These are phyloP conservation scores for Ageneiosus marmoratus DNA, from an alignment of 2,113 vertebrate genomes.

Conservation along the genomic window DNA sequence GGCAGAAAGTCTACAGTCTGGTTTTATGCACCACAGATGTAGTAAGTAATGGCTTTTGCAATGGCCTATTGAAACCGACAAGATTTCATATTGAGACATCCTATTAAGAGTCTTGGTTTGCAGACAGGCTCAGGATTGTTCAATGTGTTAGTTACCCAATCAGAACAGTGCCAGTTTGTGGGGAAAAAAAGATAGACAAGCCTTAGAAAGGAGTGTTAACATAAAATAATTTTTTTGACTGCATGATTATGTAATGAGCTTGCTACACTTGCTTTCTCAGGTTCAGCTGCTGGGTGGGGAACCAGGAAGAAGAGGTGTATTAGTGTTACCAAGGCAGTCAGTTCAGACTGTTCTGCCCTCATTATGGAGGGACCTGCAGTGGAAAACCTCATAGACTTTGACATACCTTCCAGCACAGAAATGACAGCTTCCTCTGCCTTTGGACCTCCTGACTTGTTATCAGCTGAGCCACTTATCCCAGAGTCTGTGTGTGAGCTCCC, in stretches of 20 bases:
- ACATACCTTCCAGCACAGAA: slow-evolving; percentile 56
- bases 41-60: slow-evolving; percentile 16
- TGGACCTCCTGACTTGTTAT: slow-evolving; percentile 59
- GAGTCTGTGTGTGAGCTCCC: slow-evolving; percentile 54
- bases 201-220: neutral
- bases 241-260: neutral
- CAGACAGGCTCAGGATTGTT: slow-evolving; percentile 4
- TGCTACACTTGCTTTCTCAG: slow-evolving; percentile 37
- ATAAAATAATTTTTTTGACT: neutral
- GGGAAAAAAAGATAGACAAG: neutral
- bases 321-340: neutral
- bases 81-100: slow-evolving; percentile 25
- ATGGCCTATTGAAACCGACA: slow-evolving; percentile 1
- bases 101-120: slow-evolving; percentile 27
- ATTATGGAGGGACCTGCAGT: slow-evolving; percentile 82
- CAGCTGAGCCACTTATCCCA: slow-evolving; percentile 50
- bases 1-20: neutral
- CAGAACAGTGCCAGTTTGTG: slow-evolving; percentile 13
- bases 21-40: neutral
- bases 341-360: slow-evolving; percentile 1
- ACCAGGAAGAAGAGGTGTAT: slow-evolving; percentile 6
- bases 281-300: slow-evolving; percentile 45
- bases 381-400: slow-evolving; percentile 85
- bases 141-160: slow-evolving; percentile 24
- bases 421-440: slow-evolving; percentile 57